Conservation (phyloP, 2,113 vertebrate species). For the Ctenomys sociabilis region DNA sequence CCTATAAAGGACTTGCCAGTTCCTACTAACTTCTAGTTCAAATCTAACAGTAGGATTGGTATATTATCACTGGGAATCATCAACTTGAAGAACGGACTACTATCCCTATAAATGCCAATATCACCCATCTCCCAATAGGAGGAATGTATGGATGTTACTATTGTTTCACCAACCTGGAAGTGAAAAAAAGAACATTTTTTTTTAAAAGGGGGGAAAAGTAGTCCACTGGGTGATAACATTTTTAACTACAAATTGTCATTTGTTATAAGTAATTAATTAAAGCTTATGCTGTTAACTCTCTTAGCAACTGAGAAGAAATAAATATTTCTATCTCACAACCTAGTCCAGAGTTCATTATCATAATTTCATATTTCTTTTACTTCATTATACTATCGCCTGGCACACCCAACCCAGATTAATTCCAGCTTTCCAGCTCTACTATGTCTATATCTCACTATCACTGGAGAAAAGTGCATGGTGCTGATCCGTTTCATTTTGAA, state of each 20-base stretch:
- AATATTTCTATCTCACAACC: not conserved
- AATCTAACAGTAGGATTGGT: not conserved
- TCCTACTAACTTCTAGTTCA: not conserved
- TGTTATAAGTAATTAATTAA: not conserved
- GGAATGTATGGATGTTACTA: not conserved
- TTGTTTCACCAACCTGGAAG: not conserved
- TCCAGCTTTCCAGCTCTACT: not conserved
- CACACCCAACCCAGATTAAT: slow-evolving; percentile 3
- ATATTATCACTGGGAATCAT: not conserved
- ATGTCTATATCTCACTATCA: not conserved
- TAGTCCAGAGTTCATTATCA: not conserved
- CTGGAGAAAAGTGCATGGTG: not conserved
- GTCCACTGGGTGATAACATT: not conserved
- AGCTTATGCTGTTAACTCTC: not conserved
- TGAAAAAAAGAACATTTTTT: slow-evolving; percentile 1
- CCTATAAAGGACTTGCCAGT: not conserved
- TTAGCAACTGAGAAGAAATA: slow-evolving; percentile 6
- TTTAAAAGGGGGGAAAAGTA: not conserved
- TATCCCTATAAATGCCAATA: not conserved
- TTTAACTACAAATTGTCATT: not conserved
- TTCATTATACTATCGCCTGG: not conserved
- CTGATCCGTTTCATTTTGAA: not conserved
- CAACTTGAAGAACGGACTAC: not conserved
- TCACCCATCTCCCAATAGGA: not conserved
- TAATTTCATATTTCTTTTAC: not conserved